Evolutionary conservation across 2,888 invertebrate species (phyloP), one percentile per base, ranked within the genome.

Genomic region (Cryptocheilus praepositus): DNA sequence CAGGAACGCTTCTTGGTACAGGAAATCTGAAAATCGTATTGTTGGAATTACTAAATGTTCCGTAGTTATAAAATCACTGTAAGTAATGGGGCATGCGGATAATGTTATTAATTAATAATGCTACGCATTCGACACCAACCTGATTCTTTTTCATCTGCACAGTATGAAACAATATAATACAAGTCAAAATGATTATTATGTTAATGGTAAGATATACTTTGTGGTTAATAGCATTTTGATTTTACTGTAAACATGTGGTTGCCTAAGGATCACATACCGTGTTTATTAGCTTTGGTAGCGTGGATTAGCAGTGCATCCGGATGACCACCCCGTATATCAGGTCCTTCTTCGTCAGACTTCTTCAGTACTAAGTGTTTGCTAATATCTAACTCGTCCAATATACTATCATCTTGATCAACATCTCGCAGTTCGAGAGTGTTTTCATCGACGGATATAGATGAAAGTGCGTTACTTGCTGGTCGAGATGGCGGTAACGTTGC

Each of bases 1-100:
- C 81, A 99, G 92, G 90, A 99, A 99, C 74, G 99, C 98, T 91
- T 99, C 99, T 91, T 97, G 97, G 90, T 96, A 98, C 89, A 96
- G 92, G 90, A 97, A 95, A 89, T 96, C 96, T 96, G 91, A 21
- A 88, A 69, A 16, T 11, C 0, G 45, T 16, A 19, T 49, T 16
- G 16, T 11, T n/a, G 18, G 44, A 66, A 46, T 4, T 3, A 49
- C 4, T 54, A 36, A n/a, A 55, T 43, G 5, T 3, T 25, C 2
- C 11, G 3, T 21, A 49, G 49, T n/a, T 49, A 18, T 13, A 49
- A 18, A 13, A n/a, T 11, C 16, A 49, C 3, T 36, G 36, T 36
- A 36, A 52, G 13, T 11, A 52, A n/a, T 13, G 16, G n/a, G n/a
- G 25, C 25, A 25, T 25, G 25, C 25, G 2, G 25, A 25, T 16